These are phyloP conservation scores for Enteromius mattozi DNA, from an alignment of 2,797 vertebrate genomes.

Conservation along the genomic window DNA sequence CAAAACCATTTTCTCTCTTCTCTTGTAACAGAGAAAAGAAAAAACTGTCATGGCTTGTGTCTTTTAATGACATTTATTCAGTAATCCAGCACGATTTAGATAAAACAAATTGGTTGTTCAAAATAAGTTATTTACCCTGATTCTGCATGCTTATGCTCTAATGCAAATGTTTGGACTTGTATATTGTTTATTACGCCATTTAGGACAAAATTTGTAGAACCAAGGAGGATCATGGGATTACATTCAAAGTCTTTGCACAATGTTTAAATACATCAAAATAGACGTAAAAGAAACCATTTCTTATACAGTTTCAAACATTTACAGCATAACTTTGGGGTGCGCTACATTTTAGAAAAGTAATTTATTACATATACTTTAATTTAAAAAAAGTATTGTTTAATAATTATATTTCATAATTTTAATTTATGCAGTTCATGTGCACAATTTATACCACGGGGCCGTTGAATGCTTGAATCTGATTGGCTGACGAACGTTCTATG, in stretches of 20 bases:
- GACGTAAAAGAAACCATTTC: background rate
- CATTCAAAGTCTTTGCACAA: background rate
- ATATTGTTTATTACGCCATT: background rate
- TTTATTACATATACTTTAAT: background rate
- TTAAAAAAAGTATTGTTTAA: background rate
- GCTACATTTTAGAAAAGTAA: background rate
- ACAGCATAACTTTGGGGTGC: background rate
- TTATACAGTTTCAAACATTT: background rate
- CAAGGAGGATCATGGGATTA: background rate
- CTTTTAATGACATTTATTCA: background rate
- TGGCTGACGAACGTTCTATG: too few relatives aligned
- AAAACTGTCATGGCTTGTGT: background rate
- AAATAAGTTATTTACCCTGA: background rate
- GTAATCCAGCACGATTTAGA: constrained; percentile 5
- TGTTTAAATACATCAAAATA: background rate
- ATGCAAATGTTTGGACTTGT: background rate
- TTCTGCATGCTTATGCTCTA: background rate
- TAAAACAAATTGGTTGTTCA: background rate
- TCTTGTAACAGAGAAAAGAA: constrained; percentile 14
- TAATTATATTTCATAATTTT: background rate
- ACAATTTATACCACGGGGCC: background rate
- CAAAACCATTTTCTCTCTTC: background rate
- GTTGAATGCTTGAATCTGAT: too few relatives aligned
- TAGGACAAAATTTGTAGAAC: background rate
- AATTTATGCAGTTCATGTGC: background rate